A percentile compares a stretch with the other conserved stretches of the same genome.
These are phyloP conservation scores for Dermochelys coriacea DNA, from an alignment of 2,797 vertebrate species.

Conservation along the genomic window DNA sequence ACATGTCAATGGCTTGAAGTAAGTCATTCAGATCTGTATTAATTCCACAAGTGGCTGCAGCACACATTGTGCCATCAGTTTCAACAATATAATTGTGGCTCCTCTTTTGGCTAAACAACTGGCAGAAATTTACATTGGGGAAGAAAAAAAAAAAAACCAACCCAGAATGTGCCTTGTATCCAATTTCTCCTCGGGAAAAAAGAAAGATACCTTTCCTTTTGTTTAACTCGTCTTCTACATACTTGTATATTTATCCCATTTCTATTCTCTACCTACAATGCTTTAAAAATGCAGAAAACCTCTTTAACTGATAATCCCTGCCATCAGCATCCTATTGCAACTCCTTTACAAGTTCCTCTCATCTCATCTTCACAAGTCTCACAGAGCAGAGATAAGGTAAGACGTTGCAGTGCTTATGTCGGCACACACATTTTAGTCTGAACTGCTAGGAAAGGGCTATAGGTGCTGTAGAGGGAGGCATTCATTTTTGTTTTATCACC, in stretches of 20 bases:
- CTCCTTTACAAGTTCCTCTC: slow-evolving; percentile 41
- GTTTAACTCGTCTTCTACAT: slow-evolving; percentile 49
- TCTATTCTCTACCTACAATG: slow-evolving; percentile 36
- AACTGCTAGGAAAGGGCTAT: not conserved
- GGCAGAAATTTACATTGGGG: not conserved
- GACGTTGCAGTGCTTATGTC: not conserved
- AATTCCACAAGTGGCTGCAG: not conserved
- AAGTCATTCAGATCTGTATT: not conserved
- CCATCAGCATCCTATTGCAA: slow-evolving; percentile 59
- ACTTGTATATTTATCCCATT: slow-evolving; percentile 22
- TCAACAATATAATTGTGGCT: slow-evolving; percentile 59
- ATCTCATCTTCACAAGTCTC: not conserved
- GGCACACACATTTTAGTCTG: slow-evolving; percentile 25
- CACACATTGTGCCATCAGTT: not conserved
- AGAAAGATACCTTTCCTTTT: slow-evolving; percentile 39
- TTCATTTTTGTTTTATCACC: not conserved
- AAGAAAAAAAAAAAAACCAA: slow-evolving; percentile 2
- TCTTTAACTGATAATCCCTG: slow-evolving; percentile 54
- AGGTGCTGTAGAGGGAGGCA: not conserved
- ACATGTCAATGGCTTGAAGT: not conserved
- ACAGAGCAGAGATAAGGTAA: slow-evolving; percentile 34
- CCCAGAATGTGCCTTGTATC: slow-evolving; percentile 10
- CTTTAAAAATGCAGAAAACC: slow-evolving; percentile 21
- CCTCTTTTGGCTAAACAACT: not conserved
- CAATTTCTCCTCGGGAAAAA: slow-evolving; percentile 39